Conservation (phyloP, 2,113 vertebrate genomes). For the Motacilla alba region DNA sequence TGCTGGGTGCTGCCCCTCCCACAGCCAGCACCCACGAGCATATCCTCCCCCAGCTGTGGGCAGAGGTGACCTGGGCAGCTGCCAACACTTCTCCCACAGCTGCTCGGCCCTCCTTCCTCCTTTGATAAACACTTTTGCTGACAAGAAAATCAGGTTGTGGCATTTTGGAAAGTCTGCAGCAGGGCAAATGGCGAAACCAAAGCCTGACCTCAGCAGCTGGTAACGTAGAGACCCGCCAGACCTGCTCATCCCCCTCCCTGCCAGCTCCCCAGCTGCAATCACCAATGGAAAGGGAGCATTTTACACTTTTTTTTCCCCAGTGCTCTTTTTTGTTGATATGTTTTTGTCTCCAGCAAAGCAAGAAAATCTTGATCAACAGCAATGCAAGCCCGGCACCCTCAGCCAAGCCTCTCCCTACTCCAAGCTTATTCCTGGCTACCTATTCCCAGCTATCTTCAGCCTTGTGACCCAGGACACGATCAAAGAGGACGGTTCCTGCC, state of each 20-base stretch:
- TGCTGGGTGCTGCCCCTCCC: rapidly evolving
- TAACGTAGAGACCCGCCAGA: background rate
- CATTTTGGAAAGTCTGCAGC: background rate
- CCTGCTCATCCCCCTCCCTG: background rate
- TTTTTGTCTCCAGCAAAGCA: background rate
- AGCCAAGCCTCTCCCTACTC: background rate
- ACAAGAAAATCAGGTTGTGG: background rate
- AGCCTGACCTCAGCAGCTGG: background rate
- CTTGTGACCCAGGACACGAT: background rate
- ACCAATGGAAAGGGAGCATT: background rate
- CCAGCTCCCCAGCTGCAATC: background rate
- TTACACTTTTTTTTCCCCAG: background rate
- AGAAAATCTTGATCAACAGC: background rate
- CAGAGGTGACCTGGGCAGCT: background rate
- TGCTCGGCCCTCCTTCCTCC: background rate
- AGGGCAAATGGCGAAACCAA: background rate
- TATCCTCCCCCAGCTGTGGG: background rate
- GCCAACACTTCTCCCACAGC: rapidly evolving
- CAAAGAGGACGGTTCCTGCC: background rate
- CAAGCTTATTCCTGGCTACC: background rate
- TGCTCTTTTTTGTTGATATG: background rate
- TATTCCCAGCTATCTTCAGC: background rate
- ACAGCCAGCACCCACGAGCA: rapidly evolving
- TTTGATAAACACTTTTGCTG: background rate
- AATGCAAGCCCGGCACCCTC: background rate